These are phyloP conservation scores for Drosophila mimica DNA, from an alignment of 2,888 invertebrate species.

Conservation along the genomic window DNA sequence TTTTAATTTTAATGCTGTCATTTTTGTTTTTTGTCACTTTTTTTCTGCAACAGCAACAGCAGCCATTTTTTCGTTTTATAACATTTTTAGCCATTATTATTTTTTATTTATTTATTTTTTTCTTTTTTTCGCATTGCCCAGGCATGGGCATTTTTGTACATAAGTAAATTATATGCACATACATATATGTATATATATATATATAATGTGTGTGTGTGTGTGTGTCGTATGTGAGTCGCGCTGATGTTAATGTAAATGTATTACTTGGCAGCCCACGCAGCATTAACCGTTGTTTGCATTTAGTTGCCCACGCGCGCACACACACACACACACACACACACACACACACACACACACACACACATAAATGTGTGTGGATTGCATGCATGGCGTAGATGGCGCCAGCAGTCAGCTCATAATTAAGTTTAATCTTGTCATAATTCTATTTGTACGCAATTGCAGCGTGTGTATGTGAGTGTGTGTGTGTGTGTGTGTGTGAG, in stretches of 20 bases:
- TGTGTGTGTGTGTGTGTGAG: background rate
- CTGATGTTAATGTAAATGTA: conserved; percentile 47
- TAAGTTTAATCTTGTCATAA: conserved; percentile 11
- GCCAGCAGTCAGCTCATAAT: conserved; percentile 5
- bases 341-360: background rate
- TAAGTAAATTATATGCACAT: conserved; percentile 2
- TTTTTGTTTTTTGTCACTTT: conserved; percentile 15
- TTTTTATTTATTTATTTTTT: conserved; percentile 16
- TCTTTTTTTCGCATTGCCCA: conserved; percentile 20
- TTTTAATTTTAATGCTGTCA: conserved; percentile 39
- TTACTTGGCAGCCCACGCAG: conserved; percentile 40
- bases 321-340: background rate
- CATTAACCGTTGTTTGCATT: conserved; percentile 45
- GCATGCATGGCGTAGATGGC: conserved; percentile 13
- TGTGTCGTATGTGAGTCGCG: background rate
- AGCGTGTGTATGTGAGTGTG: background rate
- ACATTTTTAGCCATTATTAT: conserved; percentile 1
- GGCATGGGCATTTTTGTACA: conserved; percentile 8
- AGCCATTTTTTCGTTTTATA: conserved; percentile 10
- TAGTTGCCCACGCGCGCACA: conserved; percentile 7
- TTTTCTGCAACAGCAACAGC: background rate
- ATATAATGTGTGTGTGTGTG: background rate
- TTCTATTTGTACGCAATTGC: conserved; percentile 5
- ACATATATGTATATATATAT: too few species aligned
- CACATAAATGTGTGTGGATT: background rate